A percentile compares a stretch with the other conserved stretches of the same genome.
Conservation (phyloP, 1,140 invertebrate genomes). For the Ruditapes philippinarum region DNA sequence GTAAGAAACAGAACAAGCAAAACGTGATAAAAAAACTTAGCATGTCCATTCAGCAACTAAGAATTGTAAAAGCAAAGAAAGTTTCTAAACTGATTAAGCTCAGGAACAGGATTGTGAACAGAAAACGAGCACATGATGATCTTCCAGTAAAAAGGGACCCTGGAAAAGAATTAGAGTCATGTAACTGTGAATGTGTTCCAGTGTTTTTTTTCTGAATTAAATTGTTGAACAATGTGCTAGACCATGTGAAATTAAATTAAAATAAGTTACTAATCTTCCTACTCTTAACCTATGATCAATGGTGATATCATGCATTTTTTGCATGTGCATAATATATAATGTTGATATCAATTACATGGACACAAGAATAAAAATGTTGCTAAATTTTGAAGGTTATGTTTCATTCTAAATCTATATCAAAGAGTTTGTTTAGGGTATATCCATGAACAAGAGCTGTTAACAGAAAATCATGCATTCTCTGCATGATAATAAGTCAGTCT, state of each 20-base stretch:
- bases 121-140: background rate
- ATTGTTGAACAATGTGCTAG: background rate
- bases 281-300: background rate
- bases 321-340: background rate
- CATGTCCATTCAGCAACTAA: constrained; percentile 4
- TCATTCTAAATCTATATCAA: background rate
- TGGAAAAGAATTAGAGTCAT: constrained; percentile 21
- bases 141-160: constrained; percentile 25
- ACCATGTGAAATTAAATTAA: background rate
- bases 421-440: background rate
- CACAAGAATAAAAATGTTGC: background rate
- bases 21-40: constrained; percentile 28
- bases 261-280: background rate
- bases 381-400: background rate
- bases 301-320: background rate
- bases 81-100: constrained; percentile 33
- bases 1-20: background rate
- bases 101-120: constrained; percentile 1
- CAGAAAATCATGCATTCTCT: background rate
- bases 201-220: no score
- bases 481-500: background rate
- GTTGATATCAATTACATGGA: background rate
- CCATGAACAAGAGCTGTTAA: background rate
- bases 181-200: background rate
- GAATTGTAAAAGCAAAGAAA: constrained; percentile 17